Evolutionary conservation across 64 coral and sea anemone genomes (phyloP), one percentile per base, ranked within the genome.

Genomic region (Actinia tenebrosa): DNA sequence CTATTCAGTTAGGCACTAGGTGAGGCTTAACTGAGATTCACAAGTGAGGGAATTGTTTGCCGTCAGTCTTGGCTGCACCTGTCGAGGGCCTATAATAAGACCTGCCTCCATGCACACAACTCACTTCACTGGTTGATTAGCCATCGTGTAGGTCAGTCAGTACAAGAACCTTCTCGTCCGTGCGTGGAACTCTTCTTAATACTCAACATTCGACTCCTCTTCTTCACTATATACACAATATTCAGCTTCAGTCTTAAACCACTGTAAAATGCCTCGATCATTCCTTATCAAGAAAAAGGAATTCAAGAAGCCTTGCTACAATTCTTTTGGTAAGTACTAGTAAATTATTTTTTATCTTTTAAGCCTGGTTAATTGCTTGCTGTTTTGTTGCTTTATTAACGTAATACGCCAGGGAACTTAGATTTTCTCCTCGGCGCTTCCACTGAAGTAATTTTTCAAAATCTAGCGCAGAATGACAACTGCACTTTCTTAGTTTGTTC

Each of bases 211-310:
- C 78, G 85, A 45, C 75, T 53, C 11, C 59, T 75, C 69, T 42
- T 75, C 69, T 75, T 75, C 69, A 75, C 25, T 62, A 82, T 58
- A 23, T 71, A 64, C 68, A 59, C 77, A 86, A 18, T 78, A 20
- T 64, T 26, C 77, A 89, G 30, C 27, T 26, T 63, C 15, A 37
- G 83, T 43, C 83, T 25, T 6, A 63, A 87, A 50, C 16, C 20
- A 60, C 56, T 58, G 53, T 8, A 84, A 89, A 89, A 97, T 97
- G 94, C 94, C 94, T 56, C 91, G 94, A 44, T 97, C 94, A 47
- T 97, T 97, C 62, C 86, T 97, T 60, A 93, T 97, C 81, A 97
- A 97, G 88, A 97, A 97, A 63, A 97, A 97, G 85, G 94, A 97
- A 72, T 90, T 93, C 72, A 97, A 97, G 80, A 97, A 91, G 71